These are phyloP conservation scores for Callipepla squamata DNA, from an alignment of 2,113 vertebrate genomes.

Conservation along the genomic window DNA sequence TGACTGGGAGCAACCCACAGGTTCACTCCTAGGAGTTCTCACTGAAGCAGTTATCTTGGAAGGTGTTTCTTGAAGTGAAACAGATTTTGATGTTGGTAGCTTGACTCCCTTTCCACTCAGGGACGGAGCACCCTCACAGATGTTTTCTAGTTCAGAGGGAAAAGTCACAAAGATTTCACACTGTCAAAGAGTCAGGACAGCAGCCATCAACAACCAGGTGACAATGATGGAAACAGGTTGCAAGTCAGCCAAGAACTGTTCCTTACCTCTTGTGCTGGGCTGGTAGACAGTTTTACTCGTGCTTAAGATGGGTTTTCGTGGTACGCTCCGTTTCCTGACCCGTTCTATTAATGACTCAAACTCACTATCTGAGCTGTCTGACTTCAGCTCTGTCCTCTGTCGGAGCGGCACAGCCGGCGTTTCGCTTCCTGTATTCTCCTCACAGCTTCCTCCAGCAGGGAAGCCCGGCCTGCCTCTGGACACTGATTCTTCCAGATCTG, in stretches of 20 bases:
- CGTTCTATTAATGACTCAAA: slow-evolving; percentile 83
- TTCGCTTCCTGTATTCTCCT: not conserved
- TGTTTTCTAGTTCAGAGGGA: slow-evolving; percentile 36
- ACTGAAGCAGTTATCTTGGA: not conserved
- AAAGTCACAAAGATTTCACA: not conserved
- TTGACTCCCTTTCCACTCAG: not conserved
- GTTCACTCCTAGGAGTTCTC: not conserved
- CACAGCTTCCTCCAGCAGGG: not conserved
- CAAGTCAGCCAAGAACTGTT: not conserved
- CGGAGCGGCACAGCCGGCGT: rapidly evolving
- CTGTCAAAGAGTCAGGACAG: not conserved
- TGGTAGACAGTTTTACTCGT: not conserved
- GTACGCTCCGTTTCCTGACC: slow-evolving; percentile 74
- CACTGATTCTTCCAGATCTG: not conserved
- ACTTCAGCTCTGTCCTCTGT: not conserved
- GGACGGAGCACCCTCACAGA: not conserved
- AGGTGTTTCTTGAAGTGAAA: slow-evolving; percentile 24
- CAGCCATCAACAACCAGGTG: not conserved
- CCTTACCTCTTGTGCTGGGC: slow-evolving; percentile 34
- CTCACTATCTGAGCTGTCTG: slow-evolving; percentile 79
- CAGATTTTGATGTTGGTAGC: not conserved
- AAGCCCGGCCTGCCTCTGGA: not conserved
- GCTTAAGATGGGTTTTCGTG: not conserved
- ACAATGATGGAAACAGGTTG: not conserved
- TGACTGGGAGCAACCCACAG: not conserved